phyloP scores from a whole-genome alignment of 2,888 invertebrate genomes.

The Iphiclides podalirius region DNA sequence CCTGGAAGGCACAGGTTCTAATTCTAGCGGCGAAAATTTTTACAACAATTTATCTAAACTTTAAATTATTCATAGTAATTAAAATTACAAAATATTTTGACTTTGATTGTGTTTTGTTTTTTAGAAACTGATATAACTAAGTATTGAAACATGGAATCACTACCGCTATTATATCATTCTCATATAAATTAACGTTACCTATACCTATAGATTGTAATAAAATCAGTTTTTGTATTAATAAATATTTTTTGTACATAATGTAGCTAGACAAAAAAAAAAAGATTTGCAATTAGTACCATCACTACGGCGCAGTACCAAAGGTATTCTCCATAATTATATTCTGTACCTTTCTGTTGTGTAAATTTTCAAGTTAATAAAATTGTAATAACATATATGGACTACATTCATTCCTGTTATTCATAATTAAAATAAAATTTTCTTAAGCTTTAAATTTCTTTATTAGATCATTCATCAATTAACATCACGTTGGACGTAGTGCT shows the following conservation, averaged over 20 bases:
- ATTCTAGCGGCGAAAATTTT: too few species aligned
- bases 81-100: too few species aligned
- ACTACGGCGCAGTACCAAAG: constrained; percentile 72
- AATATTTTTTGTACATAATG: constrained; percentile 73
- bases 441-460: too few species aligned
- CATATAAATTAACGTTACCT: constrained; percentile 54
- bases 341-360: constrained; percentile 70
- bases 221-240: constrained; percentile 54
- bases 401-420: too few species aligned
- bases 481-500: too few species aligned
- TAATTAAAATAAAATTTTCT: too few species aligned
- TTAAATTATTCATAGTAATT: too few species aligned
- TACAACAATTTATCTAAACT: too few species aligned
- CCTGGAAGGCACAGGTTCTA: too few species aligned
- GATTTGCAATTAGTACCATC: constrained; percentile 73
- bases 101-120: too few species aligned
- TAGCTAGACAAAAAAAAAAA: constrained; percentile 70
- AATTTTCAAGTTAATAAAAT: constrained; percentile 70
- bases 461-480: too few species aligned
- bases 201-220: constrained; percentile 37
- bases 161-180: constrained; percentile 30
- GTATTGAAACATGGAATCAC: constrained; percentile 1
- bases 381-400: constrained; percentile 31
- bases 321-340: constrained; percentile 74
- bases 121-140: constrained; percentile 11